Percentiles rank a stretch among this genome's conserved stretches.
phyloP scores from a whole-genome alignment of 35 echinoderm and acorn worm species.

The Eucidaris tribuloides region DNA sequence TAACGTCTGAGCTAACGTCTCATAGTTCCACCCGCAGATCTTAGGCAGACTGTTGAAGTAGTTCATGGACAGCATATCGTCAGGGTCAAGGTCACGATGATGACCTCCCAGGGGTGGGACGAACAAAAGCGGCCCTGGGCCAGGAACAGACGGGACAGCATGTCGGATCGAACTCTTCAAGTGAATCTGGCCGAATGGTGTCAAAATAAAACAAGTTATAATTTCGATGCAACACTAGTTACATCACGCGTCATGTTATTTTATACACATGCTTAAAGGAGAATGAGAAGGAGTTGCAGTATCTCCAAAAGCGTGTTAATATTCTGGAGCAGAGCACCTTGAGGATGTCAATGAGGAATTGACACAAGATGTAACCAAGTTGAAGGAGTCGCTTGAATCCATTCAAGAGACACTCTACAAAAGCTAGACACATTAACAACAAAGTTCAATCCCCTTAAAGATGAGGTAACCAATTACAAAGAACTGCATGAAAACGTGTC shows the following conservation, averaged over 20 bases:
- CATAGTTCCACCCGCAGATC: slow-evolving; percentile 93
- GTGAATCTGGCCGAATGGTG: no score
- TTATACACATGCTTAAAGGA: no score
- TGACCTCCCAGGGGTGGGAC: slow-evolving; percentile 96
- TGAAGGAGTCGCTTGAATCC: background rate
- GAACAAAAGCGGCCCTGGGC: slow-evolving; percentile 87
- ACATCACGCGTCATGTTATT: no score
- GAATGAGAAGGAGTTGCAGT: no score
- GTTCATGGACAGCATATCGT: slow-evolving; percentile 98
- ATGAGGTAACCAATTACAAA: background rate
- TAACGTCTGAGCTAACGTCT: no score
- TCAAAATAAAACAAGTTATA: no score
- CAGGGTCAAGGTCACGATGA: slow-evolving; percentile 83
- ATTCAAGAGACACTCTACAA: background rate
- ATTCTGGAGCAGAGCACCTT: no score
- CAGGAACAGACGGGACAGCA: slow-evolving; percentile 60
- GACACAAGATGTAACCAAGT: background rate
- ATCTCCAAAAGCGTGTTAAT: no score
- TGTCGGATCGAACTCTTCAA: slow-evolving; percentile 51
- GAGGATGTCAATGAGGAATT: background rate
- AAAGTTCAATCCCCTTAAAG: background rate
- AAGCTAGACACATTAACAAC: background rate
- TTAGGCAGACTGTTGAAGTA: slow-evolving; percentile 72
- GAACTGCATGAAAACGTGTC: background rate
- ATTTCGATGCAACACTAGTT: no score